phyloP scores from a whole-genome alignment of 2,888 invertebrate genomes.

The Drosophila kuntzei region DNA sequence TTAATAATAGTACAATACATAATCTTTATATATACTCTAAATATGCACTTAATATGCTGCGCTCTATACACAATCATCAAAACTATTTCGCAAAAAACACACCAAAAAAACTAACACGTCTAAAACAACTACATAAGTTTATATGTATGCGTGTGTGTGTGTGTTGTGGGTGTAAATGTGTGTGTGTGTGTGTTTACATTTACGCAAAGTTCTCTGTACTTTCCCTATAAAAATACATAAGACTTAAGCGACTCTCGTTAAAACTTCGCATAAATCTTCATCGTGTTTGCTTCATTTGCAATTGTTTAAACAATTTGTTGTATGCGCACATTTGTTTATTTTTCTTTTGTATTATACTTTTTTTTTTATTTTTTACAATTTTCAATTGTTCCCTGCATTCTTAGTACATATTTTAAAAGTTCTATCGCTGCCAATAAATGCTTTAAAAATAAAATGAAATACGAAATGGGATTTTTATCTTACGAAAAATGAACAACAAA shows the following conservation, averaged over 20 bases:
- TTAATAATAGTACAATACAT: slow-evolving; percentile 70
- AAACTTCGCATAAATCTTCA: slow-evolving; percentile 43
- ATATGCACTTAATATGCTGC: slow-evolving; percentile 56
- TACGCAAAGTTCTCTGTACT: slow-evolving; percentile 40
- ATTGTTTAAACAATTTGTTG: slow-evolving; percentile 47
- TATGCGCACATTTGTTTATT: slow-evolving; percentile 39
- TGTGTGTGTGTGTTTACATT: slow-evolving; percentile 26
- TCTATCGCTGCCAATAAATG: slow-evolving; percentile 45
- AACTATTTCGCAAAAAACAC: slow-evolving; percentile 70
- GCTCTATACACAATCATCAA: slow-evolving; percentile 70
- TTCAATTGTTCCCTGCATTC: slow-evolving; percentile 81
- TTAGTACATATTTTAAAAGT: slow-evolving; percentile 66
- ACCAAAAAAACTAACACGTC: slow-evolving; percentile 75
- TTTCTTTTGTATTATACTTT: slow-evolving; percentile 16
- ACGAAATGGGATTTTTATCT: not conserved
- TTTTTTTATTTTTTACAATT: slow-evolving; percentile 69
- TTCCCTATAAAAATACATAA: slow-evolving; percentile 46
- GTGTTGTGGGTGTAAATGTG: slow-evolving; percentile 17
- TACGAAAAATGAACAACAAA: slow-evolving; percentile 21
- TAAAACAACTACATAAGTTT: slow-evolving; percentile 74
- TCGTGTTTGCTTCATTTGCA: slow-evolving; percentile 8
- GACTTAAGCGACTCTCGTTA: slow-evolving; percentile 38
- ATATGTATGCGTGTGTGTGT: slow-evolving; percentile 42
- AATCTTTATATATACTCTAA: slow-evolving; percentile 22
- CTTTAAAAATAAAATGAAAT: slow-evolving; percentile 29